Evolutionary conservation across 2,797 vertebrate species (phyloP).

Genomic region (Galagoides demidoff): DNA sequence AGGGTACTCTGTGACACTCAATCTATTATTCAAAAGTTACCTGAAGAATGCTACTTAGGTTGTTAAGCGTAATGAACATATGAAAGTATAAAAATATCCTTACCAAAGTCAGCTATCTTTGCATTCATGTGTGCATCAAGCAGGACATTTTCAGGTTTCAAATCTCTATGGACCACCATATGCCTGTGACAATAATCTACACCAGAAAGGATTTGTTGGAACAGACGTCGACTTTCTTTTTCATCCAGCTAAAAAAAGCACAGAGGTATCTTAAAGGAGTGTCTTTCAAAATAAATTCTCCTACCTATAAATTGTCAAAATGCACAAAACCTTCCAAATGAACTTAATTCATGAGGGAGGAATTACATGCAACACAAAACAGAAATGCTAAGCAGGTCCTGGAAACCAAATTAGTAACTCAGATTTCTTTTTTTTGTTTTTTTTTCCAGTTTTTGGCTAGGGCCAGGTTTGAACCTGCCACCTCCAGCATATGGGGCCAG

Average conservation of each 20-base stretch:
- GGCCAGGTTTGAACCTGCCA: too few species aligned
- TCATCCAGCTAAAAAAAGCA: constrained; percentile 93
- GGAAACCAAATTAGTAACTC: neutral
- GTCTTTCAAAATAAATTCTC: constrained; percentile 51
- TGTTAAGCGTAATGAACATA: neutral
- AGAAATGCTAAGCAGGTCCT: neutral
- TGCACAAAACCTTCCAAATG: neutral
- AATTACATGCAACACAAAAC: neutral
- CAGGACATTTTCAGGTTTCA: constrained; percentile 98
- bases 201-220: constrained; percentile 99
- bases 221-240: constrained; percentile 97
- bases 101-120: constrained; percentile 99
- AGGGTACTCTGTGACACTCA: neutral
- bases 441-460: too few species aligned
- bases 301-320: neutral
- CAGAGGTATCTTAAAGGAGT: constrained; percentile 61
- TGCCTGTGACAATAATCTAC: constrained; percentile 99
- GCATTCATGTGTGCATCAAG: constrained; percentile 99
- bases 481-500: too few species aligned
- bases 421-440: neutral
- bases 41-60: neutral
- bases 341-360: neutral
- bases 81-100: constrained; percentile 68
- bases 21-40: neutral
- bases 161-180: constrained; percentile 99